Percentiles rank a stretch among this genome's conserved stretches.
These are phyloP conservation scores for Strigops habroptila DNA, from an alignment of 2,113 vertebrate genomes.

Conservation along the genomic window DNA sequence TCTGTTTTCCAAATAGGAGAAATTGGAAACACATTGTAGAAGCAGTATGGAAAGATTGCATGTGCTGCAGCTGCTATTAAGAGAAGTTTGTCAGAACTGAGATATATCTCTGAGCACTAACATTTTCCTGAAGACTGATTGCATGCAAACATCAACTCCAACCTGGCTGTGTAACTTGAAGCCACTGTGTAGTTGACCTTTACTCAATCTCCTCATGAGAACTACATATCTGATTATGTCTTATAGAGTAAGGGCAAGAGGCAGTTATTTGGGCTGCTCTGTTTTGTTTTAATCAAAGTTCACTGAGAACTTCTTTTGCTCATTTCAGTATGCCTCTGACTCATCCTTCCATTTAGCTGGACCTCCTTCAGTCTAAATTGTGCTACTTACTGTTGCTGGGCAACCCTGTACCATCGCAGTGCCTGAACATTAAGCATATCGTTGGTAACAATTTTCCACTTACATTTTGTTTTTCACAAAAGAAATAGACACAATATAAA, in stretches of 20 bases:
- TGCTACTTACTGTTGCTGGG: slow-evolving; percentile 30
- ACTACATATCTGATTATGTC: neutral
- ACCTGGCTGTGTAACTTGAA: neutral
- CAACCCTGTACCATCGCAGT: neutral
- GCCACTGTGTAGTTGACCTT: neutral
- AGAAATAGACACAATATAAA: neutral
- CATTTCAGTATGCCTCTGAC: slow-evolving; percentile 3
- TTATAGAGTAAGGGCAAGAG: neutral
- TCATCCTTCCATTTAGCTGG: neutral
- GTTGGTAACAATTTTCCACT: neutral
- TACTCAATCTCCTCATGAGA: neutral
- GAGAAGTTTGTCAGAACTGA: neutral
- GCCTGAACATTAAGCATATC: neutral
- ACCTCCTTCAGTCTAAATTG: neutral
- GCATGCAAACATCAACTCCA: neutral
- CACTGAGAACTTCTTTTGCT: neutral
- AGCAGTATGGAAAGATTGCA: neutral
- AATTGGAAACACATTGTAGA: neutral
- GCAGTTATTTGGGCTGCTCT: neutral
- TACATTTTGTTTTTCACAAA: neutral
- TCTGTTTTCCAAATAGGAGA: neutral
- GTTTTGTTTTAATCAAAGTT: slow-evolving; percentile 9
- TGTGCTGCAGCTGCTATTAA: neutral
- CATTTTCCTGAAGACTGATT: neutral
- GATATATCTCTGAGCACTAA: neutral